These are phyloP conservation scores for Strix uralensis DNA, from an alignment of 2,113 vertebrate species.

Conservation along the genomic window DNA sequence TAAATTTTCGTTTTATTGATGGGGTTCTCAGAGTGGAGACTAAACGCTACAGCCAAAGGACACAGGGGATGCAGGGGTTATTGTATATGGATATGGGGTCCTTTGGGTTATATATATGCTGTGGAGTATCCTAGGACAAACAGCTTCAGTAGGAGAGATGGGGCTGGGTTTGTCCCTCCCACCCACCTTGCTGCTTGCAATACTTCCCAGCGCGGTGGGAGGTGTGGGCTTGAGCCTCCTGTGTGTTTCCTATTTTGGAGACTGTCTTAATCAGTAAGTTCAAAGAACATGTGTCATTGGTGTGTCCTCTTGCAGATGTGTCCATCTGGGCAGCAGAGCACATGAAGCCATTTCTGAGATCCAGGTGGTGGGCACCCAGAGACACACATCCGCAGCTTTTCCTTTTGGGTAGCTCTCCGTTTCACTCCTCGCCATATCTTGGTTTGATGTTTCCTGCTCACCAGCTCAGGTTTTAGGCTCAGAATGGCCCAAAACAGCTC, in stretches of 20 bases:
- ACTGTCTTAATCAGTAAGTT: not conserved
- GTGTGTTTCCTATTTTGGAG: not conserved
- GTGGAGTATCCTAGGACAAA: not conserved
- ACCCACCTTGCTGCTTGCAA: not conserved
- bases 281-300: not conserved
- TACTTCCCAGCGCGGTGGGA: not conserved
- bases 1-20: not conserved
- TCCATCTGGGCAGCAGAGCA: not conserved
- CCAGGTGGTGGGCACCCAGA: not conserved
- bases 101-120: not conserved
- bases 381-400: not conserved
- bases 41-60: not conserved
- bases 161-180: not conserved
- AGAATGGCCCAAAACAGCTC: not conserved
- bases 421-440: not conserved
- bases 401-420: not conserved
- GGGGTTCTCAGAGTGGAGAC: not conserved
- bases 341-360: not conserved
- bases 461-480: not conserved
- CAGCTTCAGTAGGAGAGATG: not conserved
- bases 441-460: not conserved
- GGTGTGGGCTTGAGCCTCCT: not conserved
- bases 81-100: not conserved
- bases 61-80: rapidly evolving
- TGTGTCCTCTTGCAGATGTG: not conserved